Conservation (phyloP, 1,140 invertebrate genomes). For the Drosophila chauvacae region DNA sequence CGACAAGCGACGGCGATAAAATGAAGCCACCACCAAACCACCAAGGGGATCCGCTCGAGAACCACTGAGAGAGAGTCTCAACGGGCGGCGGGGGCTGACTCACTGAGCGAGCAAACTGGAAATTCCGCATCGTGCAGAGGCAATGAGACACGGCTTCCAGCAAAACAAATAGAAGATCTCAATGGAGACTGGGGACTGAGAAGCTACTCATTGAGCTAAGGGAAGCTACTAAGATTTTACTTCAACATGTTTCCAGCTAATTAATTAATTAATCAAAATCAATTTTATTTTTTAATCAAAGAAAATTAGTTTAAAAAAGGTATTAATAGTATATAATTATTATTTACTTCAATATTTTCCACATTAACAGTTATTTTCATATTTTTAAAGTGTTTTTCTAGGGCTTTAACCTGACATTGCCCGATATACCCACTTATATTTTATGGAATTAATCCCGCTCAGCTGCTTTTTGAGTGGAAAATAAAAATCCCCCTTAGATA, state of each 20-base stretch:
- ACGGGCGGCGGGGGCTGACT: constrained; percentile 14
- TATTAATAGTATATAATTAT: not conserved
- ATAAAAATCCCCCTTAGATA: constrained; percentile 7
- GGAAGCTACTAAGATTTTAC: not conserved
- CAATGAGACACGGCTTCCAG: constrained; percentile 31
- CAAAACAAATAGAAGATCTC: constrained; percentile 3
- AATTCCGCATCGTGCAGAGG: constrained; percentile 59
- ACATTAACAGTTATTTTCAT: not conserved
- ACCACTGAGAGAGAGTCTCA: not conserved
- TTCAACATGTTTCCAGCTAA: not conserved
- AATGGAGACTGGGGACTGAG: not conserved
- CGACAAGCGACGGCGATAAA: constrained; percentile 30
- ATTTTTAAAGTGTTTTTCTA: too few relatives aligned
- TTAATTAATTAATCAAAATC: too few relatives aligned
- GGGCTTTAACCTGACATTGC: too few relatives aligned
- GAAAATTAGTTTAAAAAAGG: not conserved
- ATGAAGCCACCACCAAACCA: constrained; percentile 21
- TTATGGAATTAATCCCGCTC: not conserved
- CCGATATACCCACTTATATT: not conserved
- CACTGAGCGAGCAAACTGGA: constrained; percentile 63
- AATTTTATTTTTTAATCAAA: not conserved
- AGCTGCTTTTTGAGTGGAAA: constrained; percentile 15
- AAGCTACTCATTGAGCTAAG: not conserved
- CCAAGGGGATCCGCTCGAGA: constrained; percentile 1
- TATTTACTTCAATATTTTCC: not conserved